Evolutionary conservation across 2,888 invertebrate species (phyloP).

Genomic region (Caenorhabditis sp.): DNA sequence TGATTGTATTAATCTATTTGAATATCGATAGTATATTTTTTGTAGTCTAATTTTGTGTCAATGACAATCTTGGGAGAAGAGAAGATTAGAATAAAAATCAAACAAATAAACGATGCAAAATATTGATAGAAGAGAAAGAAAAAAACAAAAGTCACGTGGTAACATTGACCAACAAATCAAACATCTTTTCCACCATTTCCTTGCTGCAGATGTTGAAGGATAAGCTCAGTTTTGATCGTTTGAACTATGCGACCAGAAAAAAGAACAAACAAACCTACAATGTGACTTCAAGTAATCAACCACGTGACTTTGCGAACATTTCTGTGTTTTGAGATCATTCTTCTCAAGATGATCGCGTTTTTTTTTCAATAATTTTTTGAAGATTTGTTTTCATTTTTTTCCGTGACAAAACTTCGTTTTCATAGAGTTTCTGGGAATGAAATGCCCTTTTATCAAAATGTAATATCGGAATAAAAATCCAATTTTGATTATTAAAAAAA

Average conservation of each 20-base stretch:
- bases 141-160: neutral
- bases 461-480: no score
- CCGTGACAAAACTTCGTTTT: no score
- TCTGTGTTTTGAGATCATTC: constrained; percentile 11
- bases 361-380: no score
- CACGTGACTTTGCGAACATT: constrained; percentile 1
- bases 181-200: neutral
- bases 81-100: neutral
- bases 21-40: neutral
- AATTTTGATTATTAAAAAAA: no score
- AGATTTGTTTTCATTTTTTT: no score
- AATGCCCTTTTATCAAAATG: no score
- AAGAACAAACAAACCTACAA: neutral
- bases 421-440: no score
- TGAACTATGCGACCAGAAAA: neutral
- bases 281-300: neutral
- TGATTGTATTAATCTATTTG: no score
- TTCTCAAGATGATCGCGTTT: constrained; percentile 10
- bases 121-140: neutral
- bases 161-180: neutral
- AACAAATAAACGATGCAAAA: neutral
- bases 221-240: neutral
- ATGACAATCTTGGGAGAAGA: neutral
- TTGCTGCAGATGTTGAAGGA: neutral
- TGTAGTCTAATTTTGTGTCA: neutral